Conservation (phyloP, 2,888 invertebrate genomes). For the Melinaea marsaeus region DNA sequence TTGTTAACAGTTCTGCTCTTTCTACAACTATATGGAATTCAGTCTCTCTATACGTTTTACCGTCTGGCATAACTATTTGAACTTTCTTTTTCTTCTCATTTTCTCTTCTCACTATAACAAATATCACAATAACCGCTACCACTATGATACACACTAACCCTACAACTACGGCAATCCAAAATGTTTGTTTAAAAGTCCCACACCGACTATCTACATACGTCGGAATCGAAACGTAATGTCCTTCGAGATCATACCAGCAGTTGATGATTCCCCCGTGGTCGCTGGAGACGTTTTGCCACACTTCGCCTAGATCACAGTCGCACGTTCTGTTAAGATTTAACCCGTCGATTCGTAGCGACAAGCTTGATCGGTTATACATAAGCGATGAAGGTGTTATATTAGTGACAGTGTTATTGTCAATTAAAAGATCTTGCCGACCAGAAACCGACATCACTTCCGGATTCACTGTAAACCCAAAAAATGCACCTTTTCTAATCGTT, state of each 20-base stretch:
- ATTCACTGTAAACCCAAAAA: slow-evolving; percentile 77
- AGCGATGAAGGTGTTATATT: slow-evolving; percentile 77
- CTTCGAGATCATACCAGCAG: slow-evolving; percentile 66
- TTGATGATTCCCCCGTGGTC: slow-evolving; percentile 59
- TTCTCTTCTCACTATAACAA: slow-evolving; percentile 66
- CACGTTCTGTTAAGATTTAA: slow-evolving; percentile 79
- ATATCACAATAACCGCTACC: slow-evolving; percentile 66
- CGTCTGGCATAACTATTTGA: slow-evolving; percentile 87
- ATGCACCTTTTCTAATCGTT: slow-evolving; percentile 78
- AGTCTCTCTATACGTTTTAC: slow-evolving; percentile 89
- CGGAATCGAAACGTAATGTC: slow-evolving; percentile 58
- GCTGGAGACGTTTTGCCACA: slow-evolving; percentile 55
- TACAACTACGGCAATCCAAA: slow-evolving; percentile 71
- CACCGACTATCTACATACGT: slow-evolving; percentile 64
- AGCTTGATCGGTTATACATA: slow-evolving; percentile 74
- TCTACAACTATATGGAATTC: slow-evolving; percentile 92
- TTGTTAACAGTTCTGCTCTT: slow-evolving; percentile 88
- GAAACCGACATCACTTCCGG: slow-evolving; percentile 61
- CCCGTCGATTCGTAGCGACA: slow-evolving; percentile 77
- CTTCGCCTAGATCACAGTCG: slow-evolving; percentile 70
- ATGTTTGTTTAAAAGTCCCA: slow-evolving; percentile 64
- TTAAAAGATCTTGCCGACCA: slow-evolving; percentile 72
- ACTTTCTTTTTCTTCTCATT: slow-evolving; percentile 79
- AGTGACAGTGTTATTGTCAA: slow-evolving; percentile 81
- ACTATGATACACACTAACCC: slow-evolving; percentile 67